phyloP scores from a whole-genome alignment of 2,888 invertebrate species.

The Chelonus formosanus region DNA sequence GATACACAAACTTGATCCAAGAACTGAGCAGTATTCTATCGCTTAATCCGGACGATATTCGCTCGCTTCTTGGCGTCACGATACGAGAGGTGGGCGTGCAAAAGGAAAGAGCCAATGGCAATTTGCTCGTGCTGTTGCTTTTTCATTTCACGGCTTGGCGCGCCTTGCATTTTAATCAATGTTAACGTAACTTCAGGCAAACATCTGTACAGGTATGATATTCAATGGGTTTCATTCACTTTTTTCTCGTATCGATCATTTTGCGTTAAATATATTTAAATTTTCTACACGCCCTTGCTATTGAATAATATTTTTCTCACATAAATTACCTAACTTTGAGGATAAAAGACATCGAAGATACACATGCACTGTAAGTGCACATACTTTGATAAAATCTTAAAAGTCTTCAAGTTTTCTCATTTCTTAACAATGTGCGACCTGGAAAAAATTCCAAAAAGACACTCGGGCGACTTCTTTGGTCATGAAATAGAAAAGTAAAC shows the following conservation, averaged over 20 bases:
- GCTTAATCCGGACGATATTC: constrained; percentile 35
- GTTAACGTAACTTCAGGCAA: constrained; percentile 34
- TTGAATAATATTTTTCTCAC: too few relatives aligned
- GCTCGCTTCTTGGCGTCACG: constrained; percentile 17
- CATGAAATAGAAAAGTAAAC: constrained; percentile 20
- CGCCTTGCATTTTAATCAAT: constrained; percentile 37
- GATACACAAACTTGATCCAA: constrained; percentile 25
- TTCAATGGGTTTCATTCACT: constrained; percentile 26
- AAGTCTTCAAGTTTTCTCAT: constrained; percentile 3
- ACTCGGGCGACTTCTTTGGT: constrained; percentile 12
- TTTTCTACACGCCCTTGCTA: too few relatives aligned
- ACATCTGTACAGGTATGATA: constrained; percentile 31
- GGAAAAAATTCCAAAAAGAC: constrained; percentile 10
- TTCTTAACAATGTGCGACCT: constrained; percentile 13
- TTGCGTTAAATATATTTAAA: too few relatives aligned
- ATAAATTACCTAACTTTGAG: not conserved
- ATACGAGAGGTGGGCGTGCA: constrained; percentile 6
- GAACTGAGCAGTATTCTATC: constrained; percentile 14
- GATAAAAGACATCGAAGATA: too few relatives aligned
- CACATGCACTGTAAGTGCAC: not conserved
- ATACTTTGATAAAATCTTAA: not conserved
- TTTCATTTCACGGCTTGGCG: constrained; percentile 37
- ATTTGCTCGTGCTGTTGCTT: constrained; percentile 37
- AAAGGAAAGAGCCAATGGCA: constrained; percentile 33
- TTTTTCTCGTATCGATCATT: not conserved